These are phyloP conservation scores for Sciurus niger DNA, from an alignment of 2,113 vertebrate species.

Conservation along the genomic window DNA sequence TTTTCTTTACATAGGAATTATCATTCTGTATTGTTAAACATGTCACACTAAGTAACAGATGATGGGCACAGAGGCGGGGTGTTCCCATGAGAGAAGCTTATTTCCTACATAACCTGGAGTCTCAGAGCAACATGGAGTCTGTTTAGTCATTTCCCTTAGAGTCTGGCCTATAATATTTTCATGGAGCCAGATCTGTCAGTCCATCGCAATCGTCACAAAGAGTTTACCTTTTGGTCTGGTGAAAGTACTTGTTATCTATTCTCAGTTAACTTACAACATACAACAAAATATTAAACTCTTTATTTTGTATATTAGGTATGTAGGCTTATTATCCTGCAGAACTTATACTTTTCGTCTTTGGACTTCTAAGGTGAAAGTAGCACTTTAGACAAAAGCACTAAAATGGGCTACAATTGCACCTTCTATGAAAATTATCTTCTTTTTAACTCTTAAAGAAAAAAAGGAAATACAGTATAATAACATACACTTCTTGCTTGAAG, in stretches of 20 bases:
- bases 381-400: background rate
- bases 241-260: background rate
- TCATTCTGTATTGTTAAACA: too few relatives aligned
- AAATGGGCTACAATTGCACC: background rate
- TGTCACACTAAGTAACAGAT: too few relatives aligned
- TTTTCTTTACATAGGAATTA: too few relatives aligned
- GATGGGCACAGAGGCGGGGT: too few relatives aligned
- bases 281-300: background rate
- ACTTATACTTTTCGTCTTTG: background rate
- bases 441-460: background rate
- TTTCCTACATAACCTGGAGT: too few relatives aligned
- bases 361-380: background rate
- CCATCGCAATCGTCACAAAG: background rate
- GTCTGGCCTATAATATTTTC: too few relatives aligned
- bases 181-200: too few relatives aligned
- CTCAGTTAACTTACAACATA: background rate
- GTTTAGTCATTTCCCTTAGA: too few relatives aligned
- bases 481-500: background rate
- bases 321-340: background rate
- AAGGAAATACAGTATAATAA: background rate
- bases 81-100: too few relatives aligned
- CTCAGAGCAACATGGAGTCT: too few relatives aligned
- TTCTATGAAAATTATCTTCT: background rate
- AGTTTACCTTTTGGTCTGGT: background rate
- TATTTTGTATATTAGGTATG: background rate